These are phyloP conservation scores for Tetragnatha versicolor DNA, from an alignment of 1,140 invertebrate genomes.

Conservation along the genomic window DNA sequence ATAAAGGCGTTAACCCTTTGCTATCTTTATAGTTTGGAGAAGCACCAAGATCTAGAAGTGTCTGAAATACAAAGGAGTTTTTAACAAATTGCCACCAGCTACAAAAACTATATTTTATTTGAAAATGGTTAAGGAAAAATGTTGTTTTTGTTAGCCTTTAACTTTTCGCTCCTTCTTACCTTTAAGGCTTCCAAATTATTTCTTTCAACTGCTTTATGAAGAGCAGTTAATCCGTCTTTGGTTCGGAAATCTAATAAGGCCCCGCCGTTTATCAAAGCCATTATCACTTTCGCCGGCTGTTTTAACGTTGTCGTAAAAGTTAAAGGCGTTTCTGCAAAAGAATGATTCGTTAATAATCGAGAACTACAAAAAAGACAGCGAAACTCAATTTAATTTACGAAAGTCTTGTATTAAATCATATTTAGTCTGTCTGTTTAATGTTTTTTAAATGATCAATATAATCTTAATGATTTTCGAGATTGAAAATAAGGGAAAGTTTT, in stretches of 20 bases:
- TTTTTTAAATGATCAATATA: no score
- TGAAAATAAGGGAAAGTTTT: no score
- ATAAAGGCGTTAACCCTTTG: constrained; percentile 91
- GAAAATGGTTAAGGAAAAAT: no score
- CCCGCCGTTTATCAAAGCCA: constrained; percentile 96
- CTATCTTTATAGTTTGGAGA: constrained; percentile 97
- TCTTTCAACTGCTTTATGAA: constrained; percentile 86
- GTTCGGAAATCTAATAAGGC: constrained; percentile 96
- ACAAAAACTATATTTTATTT: no score
- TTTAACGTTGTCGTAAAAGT: constrained; percentile 72
- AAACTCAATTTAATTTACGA: no score
- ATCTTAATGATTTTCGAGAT: no score
- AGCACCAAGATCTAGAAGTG: constrained; percentile 71
- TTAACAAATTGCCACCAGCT: no score
- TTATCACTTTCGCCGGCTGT: constrained; percentile 72
- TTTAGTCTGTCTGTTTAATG: no score
- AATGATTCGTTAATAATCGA: neutral
- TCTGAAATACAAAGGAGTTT: constrained; percentile 36
- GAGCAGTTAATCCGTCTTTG: constrained; percentile 89
- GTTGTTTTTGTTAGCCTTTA: no score
- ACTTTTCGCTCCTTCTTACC: no score
- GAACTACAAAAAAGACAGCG: no score
- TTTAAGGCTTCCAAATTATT: constrained; percentile 86
- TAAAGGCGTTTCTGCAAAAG: constrained; percentile 76
- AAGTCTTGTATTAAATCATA: no score